Conservation (phyloP, 2,888 invertebrate genomes). For the Dilophus febrilis region DNA sequence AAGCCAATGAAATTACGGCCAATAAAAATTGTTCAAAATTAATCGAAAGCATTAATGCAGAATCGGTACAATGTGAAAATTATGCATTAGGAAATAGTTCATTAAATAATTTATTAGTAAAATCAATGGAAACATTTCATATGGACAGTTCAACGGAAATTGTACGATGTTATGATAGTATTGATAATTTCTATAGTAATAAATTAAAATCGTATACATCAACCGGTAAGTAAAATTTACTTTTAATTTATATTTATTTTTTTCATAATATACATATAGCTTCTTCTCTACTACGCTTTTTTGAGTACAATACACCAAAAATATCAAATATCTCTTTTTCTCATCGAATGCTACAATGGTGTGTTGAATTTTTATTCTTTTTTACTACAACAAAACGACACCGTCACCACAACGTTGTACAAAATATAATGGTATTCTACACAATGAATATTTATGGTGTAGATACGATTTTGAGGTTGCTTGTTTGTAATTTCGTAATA, state of each 20-base stretch:
- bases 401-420: no score
- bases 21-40: no score
- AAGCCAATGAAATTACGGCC: no score
- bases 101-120: background rate
- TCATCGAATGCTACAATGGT: background rate
- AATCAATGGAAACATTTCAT: background rate
- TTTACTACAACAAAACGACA: no score
- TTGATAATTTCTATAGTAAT: constrained; percentile 28
- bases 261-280: no score
- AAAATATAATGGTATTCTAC: no score
- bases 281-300: no score
- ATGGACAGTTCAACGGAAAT: background rate
- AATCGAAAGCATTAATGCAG: background rate
- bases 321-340: background rate
- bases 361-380: background rate
- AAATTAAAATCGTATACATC: constrained; percentile 25
- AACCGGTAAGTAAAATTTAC: constrained; percentile 16
- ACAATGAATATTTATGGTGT: no score
- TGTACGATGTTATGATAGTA: constrained; percentile 5
- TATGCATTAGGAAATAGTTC: background rate
- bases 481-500: no score
- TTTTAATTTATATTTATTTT: no score
- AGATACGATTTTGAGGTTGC: no score
- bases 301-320: no score
- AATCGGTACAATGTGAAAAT: background rate